A percentile compares a stretch with the other conserved stretches of the same genome.
These are phyloP conservation scores for Drosophila pseudoobscura DNA, from an alignment of 1,140 invertebrate species.

Conservation along the genomic window DNA sequence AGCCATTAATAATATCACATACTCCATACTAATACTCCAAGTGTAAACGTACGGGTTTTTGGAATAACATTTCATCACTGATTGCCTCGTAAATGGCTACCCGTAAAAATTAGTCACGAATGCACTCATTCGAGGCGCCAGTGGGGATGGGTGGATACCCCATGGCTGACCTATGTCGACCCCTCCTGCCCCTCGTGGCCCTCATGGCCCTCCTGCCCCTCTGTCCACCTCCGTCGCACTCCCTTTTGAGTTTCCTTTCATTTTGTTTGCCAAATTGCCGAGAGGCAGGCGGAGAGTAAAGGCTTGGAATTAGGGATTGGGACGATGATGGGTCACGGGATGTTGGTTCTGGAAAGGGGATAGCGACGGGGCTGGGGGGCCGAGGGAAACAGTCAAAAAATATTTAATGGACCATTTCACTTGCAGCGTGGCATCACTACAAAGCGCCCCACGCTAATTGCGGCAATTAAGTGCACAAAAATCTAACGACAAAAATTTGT, in stretches of 20 bases:
- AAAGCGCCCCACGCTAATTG: conserved; percentile 79
- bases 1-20: too few relatives aligned
- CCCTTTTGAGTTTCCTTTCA: conserved; percentile 35
- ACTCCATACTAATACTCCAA: too few relatives aligned
- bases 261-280: conserved; percentile 43
- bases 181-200: not conserved
- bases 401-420: conserved; percentile 70
- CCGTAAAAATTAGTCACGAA: conserved; percentile 8
- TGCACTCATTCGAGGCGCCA: conserved; percentile 17
- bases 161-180: conserved; percentile 4
- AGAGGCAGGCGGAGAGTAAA: not conserved
- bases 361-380: not conserved
- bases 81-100: too few relatives aligned
- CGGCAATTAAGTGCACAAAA: conserved; percentile 76
- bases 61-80: too few relatives aligned
- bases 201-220: not conserved
- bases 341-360: not conserved
- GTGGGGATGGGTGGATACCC: too few relatives aligned
- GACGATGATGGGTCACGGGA: not conserved
- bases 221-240: too few relatives aligned
- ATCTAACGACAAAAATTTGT: conserved; percentile 72
- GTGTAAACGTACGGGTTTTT: too few relatives aligned
- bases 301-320: not conserved
- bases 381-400: conserved; percentile 9
- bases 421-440: conserved; percentile 76